Evolutionary conservation across 1,140 invertebrate species (phyloP), one percentile per base, ranked within the genome.

Genomic region (Parapsyche elsis): DNA sequence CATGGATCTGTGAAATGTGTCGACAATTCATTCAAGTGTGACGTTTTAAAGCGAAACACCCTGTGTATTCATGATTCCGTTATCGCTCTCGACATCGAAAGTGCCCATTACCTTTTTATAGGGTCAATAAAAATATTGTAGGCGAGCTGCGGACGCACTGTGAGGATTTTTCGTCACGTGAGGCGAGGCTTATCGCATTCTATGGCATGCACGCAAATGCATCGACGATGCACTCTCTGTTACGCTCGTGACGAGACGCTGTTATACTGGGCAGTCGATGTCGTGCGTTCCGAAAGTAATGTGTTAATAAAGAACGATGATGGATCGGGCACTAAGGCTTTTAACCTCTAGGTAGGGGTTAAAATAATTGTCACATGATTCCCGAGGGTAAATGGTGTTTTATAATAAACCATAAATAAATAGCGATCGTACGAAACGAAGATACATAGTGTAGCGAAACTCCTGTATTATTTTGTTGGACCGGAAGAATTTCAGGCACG

Each of bases 401-500:
- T 38, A 38, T 38, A 38, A 38, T 4, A 7, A 38, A 38, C 30
- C n/a, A n/a, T n/a, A n/a, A n/a, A n/a, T n/a, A n/a, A n/a, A 38
- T 38, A 38, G n/a, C 30, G 30, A 38, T 38, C 7, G 30, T 38
- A 38, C 30, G 30, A 1, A 38, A 38, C 30, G 30, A 38, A 38
- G 30, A 38, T n/a, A n/a, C n/a, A n/a, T 38, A 1, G 30, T 7
- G 30, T 38, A 38, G 30, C 2, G 30, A 38, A 38, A 38, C 30
- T 7, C 30, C 30, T 38, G 64, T 26, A 30, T 26, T 26, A 1
- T 14, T 14, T 67, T 26, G 19, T 16, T 53, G 57, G 71, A 14
- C 30, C 12, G 23, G 23, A 45, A 9, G 53, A 61, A 78, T 83
- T 83, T 83, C 57, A 67, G 70, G 70, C 81, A 83, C 81, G 81